Percentiles rank a stretch among this genome's conserved stretches.
phyloP scores from a whole-genome alignment of 2,113 vertebrate species.

The Meles meles region DNA sequence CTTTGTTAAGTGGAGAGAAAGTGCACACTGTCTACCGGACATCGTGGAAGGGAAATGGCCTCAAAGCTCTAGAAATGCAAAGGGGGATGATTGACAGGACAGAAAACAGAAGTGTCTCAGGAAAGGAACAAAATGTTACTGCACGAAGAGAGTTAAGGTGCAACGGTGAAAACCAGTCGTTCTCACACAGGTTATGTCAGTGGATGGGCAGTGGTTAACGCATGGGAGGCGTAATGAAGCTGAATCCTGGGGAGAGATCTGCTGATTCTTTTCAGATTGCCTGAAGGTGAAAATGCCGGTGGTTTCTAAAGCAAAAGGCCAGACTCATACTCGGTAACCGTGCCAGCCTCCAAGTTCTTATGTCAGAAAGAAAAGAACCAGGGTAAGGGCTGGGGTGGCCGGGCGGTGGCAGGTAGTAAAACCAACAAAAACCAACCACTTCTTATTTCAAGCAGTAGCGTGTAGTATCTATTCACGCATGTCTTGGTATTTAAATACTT shows the following conservation, averaged over 20 bases:
- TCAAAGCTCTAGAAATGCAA: not conserved
- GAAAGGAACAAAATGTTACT: slow-evolving; percentile 21
- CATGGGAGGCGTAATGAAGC: not conserved
- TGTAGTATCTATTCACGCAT: not conserved
- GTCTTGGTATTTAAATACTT: not conserved
- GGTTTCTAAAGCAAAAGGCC: slow-evolving; percentile 41
- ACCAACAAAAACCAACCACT: not conserved
- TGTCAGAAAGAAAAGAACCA: not conserved
- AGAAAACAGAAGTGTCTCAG: slow-evolving; percentile 26
- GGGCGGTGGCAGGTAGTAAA: not conserved
- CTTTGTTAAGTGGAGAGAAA: slow-evolving; percentile 61
- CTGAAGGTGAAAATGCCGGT: slow-evolving; percentile 22
- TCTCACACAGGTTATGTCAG: slow-evolving; percentile 1
- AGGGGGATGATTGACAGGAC: not conserved
- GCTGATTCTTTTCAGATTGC: not conserved
- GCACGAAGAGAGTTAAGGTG: not conserved
- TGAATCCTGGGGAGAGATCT: not conserved
- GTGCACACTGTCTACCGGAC: slow-evolving; percentile 5
- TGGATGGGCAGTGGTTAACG: not conserved
- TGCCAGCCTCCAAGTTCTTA: not conserved
- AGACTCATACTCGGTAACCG: not conserved
- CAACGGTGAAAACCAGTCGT: slow-evolving; percentile 8
- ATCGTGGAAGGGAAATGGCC: slow-evolving; percentile 35
- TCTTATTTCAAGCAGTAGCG: not conserved
- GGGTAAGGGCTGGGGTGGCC: not conserved